Evolutionary conservation across 2,797 vertebrate genomes (phyloP), one percentile per base, ranked within the genome.

Genomic region (Selene dorsalis): DNA sequence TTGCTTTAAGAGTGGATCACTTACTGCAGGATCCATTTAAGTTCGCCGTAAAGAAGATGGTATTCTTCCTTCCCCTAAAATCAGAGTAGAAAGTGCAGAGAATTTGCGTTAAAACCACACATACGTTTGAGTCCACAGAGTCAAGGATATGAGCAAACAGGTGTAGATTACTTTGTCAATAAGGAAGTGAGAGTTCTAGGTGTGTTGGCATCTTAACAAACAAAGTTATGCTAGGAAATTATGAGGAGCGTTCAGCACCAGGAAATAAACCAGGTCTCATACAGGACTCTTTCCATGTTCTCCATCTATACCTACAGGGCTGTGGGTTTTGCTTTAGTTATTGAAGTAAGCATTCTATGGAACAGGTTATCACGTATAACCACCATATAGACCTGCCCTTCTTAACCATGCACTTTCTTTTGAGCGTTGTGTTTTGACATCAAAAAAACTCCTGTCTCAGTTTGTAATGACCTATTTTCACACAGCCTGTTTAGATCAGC

Each of bases 1-100:
- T 52, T 60, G 24, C 18, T 56, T 69, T 38, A 69, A 73, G 28
- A 68, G 4, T 12, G 6, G 53, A 58, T 83, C 80, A 96, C 97
- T 98, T 93, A 99, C 98, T 94, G 92, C 98, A 99, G 76, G 98
- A 97, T 85, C 94, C 96, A 41, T 98, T 98, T 53, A 84, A 48
- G 81, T 88, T 95, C 68, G 96, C 89, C 72, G 96, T 96, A 73
- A 98, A 96, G 93, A 96, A 97, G 84, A 99, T 95, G 62, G 88
- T 93, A 83, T 94, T 92, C 65, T 91, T 91, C 6, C 86, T 86
- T 66, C 95, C 98, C 97, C 98, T 99, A 80, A 6, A 91, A 89
- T 63, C 43, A 93, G 30, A 91, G 43, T 79, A 22, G 73, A 83
- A 64, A 85, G 22, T 5, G 75, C 5, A 1, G 55, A 61, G 3